Conservation (phyloP, 2,888 invertebrate genomes). For the Latrodectus hesperus region DNA sequence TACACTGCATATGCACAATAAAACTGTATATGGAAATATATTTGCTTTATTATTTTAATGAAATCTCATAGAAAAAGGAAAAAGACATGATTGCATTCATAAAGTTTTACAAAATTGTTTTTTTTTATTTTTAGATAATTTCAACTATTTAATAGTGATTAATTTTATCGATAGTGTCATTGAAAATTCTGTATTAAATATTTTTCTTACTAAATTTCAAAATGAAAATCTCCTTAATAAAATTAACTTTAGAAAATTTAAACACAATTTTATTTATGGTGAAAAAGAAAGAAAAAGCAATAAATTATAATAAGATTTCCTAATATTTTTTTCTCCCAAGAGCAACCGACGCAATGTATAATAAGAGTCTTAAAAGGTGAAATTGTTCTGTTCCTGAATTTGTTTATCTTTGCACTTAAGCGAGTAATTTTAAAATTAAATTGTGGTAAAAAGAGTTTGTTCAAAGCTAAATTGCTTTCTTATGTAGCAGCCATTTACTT, state of each 20-base stretch:
- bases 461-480: conserved; percentile 8
- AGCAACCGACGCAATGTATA: not conserved
- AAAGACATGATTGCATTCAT: too few relatives aligned
- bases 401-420: conserved; percentile 43
- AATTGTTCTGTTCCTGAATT: not conserved
- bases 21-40: too few relatives aligned
- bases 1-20: too few relatives aligned
- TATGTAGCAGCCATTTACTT: not conserved
- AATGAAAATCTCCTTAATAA: not conserved
- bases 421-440: conserved; percentile 18
- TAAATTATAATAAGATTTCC: too few relatives aligned
- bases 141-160: too few relatives aligned
- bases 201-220: not conserved
- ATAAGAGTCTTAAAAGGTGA: not conserved
- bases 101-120: too few relatives aligned
- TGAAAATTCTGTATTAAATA: too few relatives aligned
- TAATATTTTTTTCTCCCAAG: not conserved
- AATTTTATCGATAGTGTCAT: too few relatives aligned
- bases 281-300: not conserved
- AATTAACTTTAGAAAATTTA: not conserved
- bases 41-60: too few relatives aligned
- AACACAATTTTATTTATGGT: not conserved
- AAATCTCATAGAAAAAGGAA: too few relatives aligned
- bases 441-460: conserved; percentile 18
- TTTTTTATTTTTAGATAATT: too few relatives aligned